These are phyloP conservation scores for Myiagra hebetior DNA, from an alignment of 2,113 vertebrate genomes.

Conservation along the genomic window DNA sequence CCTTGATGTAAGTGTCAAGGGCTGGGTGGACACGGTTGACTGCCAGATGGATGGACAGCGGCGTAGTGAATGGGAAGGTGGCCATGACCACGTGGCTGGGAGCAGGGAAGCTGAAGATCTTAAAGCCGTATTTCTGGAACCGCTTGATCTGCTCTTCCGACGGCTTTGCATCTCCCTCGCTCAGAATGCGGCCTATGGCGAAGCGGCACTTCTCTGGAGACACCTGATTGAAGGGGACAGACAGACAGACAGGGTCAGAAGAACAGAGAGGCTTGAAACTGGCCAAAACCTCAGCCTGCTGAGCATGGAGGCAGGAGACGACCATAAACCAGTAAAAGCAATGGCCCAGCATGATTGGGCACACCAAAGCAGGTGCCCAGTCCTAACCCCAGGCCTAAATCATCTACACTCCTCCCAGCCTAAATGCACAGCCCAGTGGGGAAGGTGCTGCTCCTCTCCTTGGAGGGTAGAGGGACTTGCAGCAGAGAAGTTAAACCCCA, in stretches of 20 bases:
- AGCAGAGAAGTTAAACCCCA: neutral
- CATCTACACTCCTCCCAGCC: neutral
- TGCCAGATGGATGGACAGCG: constrained; percentile 81
- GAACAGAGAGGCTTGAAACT: neutral
- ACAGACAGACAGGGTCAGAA: neutral
- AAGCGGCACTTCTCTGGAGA: constrained; percentile 80
- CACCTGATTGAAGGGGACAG: constrained; percentile 67
- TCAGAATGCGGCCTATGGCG: constrained; percentile 87
- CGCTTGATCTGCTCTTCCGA: constrained; percentile 79
- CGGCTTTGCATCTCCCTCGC: constrained; percentile 80
- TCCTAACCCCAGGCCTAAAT: neutral
- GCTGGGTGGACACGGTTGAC: constrained; percentile 83
- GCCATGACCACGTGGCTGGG: constrained; percentile 87
- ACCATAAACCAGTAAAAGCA: neutral
- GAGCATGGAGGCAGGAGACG: neutral
- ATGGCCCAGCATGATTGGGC: rapidly evolving
- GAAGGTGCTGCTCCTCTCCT: neutral
- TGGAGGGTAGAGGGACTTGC: neutral
- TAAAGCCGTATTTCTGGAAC: constrained; percentile 88
- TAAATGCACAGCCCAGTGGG: neutral
- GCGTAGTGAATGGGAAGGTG: constrained; percentile 81
- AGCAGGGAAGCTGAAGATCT: constrained; percentile 87
- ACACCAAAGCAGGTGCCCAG: neutral
- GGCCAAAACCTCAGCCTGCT: neutral
- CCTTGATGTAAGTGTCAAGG: constrained; percentile 86